Evolutionary conservation across 2,113 vertebrate species (phyloP).

Genomic region (Lucifuga dentata): DNA sequence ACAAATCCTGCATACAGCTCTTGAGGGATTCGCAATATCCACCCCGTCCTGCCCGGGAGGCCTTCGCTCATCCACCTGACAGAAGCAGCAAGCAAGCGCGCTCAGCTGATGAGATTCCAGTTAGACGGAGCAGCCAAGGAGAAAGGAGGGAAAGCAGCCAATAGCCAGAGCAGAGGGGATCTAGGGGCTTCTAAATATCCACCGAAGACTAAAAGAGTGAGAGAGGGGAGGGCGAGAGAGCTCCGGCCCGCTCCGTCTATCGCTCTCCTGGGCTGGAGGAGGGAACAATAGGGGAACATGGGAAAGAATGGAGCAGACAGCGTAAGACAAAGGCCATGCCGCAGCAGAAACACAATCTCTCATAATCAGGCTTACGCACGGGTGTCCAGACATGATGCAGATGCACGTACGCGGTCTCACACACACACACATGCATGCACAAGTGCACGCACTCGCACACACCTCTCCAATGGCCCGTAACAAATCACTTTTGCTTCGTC

Average conservation of each 20-base stretch:
- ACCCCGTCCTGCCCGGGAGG: conserved; percentile 50
- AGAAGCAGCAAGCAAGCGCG: conserved; percentile 39
- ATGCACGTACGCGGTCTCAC: background rate
- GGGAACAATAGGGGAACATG: conserved; percentile 31
- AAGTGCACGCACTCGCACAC: too few relatives aligned
- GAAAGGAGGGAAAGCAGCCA: conserved; percentile 55
- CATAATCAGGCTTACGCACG: background rate
- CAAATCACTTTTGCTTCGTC: too few relatives aligned
- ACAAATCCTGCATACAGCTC: conserved; percentile 38
- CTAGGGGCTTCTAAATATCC: conserved; percentile 61
- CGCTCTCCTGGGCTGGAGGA: conserved; percentile 53
- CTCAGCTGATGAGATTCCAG: conserved; percentile 66
- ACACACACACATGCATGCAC: too few relatives aligned
- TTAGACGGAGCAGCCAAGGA: conserved; percentile 55
- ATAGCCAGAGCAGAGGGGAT: conserved; percentile 55
- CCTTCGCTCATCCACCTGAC: conserved; percentile 49
- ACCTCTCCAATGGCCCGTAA: too few relatives aligned
- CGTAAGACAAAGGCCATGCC: conserved; percentile 13
- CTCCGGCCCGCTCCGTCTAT: conserved; percentile 45
- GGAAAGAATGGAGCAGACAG: conserved; percentile 20
- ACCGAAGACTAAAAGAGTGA: conserved; percentile 45
- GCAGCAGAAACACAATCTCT: conserved; percentile 19
- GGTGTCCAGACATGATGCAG: background rate
- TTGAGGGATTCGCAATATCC: conserved; percentile 44
- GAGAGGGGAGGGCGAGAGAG: conserved; percentile 7